Base-by-base conservation (phyloP, 2,797 vertebrate species). In the Nannoperca obscura region DNA sequence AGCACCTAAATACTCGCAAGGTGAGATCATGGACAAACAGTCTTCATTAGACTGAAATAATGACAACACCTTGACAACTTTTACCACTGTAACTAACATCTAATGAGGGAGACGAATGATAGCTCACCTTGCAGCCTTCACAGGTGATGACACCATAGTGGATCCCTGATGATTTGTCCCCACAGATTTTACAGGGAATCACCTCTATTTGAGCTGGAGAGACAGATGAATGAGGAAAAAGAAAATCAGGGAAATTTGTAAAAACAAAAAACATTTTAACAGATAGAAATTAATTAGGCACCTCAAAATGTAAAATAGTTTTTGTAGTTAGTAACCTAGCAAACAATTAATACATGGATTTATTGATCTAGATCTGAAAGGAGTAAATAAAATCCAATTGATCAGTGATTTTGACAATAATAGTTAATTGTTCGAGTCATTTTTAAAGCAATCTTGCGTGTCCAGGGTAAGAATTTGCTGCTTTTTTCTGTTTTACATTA, bases 141-240 rank as follows among this genome's bases (percentile, higher is more conserved):
- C 97, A 98, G 83, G 97, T 98, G 92, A 98, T 98, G 64, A 98
- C 97, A 1, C 97, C 97, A 64, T 98, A 98, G 91, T 98, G 97
- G 84, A 98, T 98, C 67, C 97, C 97, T 4, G 97, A 98, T 46
- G 97, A 98, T 77, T 98, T 98, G 91, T 98, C 97, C 64, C 97
- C 97, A 47, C 97, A 98, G 92, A 98, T 98, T 94, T 98, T 98
- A 91, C 97, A 98, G 0, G 97, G 97, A 77, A 98, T 98, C 7
- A 98, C 97, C 85, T 98, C 97, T 27, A 98, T 98, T 96, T 98
- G 97, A 93, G 97, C 97, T 97, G 93, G 10, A 72, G 77, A 82
- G 55, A 72, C 9, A 86, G 7, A 80, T 1, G 0, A 68, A 67
- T 4, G 47, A 15, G 20, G 54, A 57, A 50, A 32, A 50, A 27